A percentile compares a stretch with the other conserved stretches of the same genome.
phyloP scores from a whole-genome alignment of 2,888 invertebrate species.

The Leptopilina myrica region DNA sequence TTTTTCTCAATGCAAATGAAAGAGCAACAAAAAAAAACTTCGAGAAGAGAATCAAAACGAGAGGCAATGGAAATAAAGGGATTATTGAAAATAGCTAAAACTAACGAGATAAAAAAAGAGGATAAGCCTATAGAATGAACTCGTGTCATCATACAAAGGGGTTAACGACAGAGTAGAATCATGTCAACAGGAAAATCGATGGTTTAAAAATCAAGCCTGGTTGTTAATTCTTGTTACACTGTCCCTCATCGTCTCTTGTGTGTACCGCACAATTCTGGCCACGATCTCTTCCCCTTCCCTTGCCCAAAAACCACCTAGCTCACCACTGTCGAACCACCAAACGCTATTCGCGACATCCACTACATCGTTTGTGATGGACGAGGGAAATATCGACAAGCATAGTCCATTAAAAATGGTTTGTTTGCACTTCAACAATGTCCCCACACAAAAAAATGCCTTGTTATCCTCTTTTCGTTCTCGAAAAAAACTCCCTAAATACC shows the following conservation, averaged over 20 bases:
- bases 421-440: constrained; percentile 51
- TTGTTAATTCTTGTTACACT: constrained; percentile 38
- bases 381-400: constrained; percentile 66
- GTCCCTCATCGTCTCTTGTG: constrained; percentile 12
- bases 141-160: constrained; percentile 3
- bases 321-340: constrained; percentile 38
- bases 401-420: constrained; percentile 64
- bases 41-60: no score
- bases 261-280: constrained; percentile 6
- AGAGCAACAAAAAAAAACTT: no score
- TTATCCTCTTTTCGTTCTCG: constrained; percentile 4
- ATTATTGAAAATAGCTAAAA: neutral
- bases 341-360: constrained; percentile 34
- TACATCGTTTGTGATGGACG: constrained; percentile 58
- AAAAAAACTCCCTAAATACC: neutral
- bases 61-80: neutral
- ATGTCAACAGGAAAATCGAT: constrained; percentile 67
- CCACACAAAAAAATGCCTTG: constrained; percentile 8
- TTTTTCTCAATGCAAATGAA: no score
- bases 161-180: constrained; percentile 51
- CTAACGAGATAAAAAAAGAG: neutral
- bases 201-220: constrained; percentile 58
- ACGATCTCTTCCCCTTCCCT: constrained; percentile 18
- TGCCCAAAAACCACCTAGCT: constrained; percentile 7
- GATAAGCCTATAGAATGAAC: neutral